These are phyloP conservation scores for Leptinotarsa tumamoca DNA, from an alignment of 2,888 invertebrate species.

Conservation along the genomic window DNA sequence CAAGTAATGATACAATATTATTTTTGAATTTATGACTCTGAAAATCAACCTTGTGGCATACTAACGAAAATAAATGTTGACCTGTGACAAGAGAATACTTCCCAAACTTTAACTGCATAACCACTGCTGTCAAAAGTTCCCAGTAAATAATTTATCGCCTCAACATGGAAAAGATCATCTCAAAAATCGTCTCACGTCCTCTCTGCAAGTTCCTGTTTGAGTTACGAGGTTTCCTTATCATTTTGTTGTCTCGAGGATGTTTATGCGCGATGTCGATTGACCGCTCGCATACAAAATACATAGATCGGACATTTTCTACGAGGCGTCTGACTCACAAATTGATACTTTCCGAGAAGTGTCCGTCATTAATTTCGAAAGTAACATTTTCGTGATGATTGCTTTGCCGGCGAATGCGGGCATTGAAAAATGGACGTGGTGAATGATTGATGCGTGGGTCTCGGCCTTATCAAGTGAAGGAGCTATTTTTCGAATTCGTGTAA, in stretches of 20 bases:
- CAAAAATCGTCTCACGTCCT: constrained; percentile 19
- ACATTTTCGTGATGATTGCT: constrained; percentile 1
- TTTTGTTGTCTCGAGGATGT: constrained; percentile 26
- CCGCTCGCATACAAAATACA: constrained; percentile 18
- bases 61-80: no score
- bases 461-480: no score
- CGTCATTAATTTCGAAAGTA: neutral
- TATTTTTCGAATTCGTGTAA: no score
- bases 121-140: neutral
- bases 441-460: neutral
- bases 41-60: no score
- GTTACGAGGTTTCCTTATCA: constrained; percentile 21
- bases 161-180: constrained; percentile 1
- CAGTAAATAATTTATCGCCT: neutral
- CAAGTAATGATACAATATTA: no score
- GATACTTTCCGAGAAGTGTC: constrained; percentile 1
- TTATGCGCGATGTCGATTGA: constrained; percentile 17
- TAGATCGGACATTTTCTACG: neutral
- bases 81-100: constrained; percentile 17
- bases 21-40: no score
- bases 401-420: neutral
- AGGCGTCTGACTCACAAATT: constrained; percentile 4
- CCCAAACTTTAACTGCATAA: constrained; percentile 23
- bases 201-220: constrained; percentile 24
- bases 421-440: neutral